Conservation (phyloP, 2,797 vertebrate species). For the Capromys pilorides region DNA sequence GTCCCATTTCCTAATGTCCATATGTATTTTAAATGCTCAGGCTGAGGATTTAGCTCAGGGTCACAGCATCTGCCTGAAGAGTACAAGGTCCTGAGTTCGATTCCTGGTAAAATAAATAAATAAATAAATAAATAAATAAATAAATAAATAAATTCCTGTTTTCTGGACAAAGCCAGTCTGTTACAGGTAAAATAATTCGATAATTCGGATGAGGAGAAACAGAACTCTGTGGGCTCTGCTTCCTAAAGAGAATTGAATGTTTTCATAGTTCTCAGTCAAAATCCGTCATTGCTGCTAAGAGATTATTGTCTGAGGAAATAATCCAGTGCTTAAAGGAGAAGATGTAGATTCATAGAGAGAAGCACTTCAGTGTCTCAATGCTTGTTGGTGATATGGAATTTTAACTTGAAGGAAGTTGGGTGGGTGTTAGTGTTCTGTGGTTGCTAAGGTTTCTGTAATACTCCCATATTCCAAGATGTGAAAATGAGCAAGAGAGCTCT, state of each 20-base stretch:
- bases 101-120: too few species aligned
- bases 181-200: not conserved
- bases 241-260: not conserved
- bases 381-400: not conserved
- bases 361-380: not conserved
- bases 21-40: not conserved
- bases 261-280: constrained; percentile 8
- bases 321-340: not conserved
- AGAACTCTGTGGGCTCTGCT: not conserved
- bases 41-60: too few species aligned
- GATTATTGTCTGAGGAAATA: constrained; percentile 25
- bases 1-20: not conserved
- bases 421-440: not conserved
- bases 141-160: not conserved
- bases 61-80: too few species aligned
- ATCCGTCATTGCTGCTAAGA: not conserved
- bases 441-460: not conserved
- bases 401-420: constrained; percentile 4
- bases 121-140: too few species aligned
- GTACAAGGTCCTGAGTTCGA: too few species aligned
- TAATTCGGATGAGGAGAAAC: not conserved
- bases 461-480: not conserved
- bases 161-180: not conserved
- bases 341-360: not conserved
- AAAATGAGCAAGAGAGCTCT: not conserved